Evolutionary conservation across 2,797 vertebrate genomes (phyloP).

Genomic region (Rhinatrema bivittatum): DNA sequence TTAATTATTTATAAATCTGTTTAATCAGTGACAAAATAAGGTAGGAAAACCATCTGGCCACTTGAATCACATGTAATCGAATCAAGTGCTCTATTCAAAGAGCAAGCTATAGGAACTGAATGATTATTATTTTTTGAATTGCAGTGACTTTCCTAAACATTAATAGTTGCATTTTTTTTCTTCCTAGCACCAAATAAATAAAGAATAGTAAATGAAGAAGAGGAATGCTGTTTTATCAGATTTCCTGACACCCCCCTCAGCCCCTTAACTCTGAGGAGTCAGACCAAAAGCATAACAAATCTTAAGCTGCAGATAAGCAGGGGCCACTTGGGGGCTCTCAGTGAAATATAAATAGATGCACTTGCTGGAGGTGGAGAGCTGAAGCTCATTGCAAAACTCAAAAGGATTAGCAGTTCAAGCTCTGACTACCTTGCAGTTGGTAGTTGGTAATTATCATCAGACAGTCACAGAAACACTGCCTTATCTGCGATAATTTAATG

Average conservation of each 20-base stretch:
- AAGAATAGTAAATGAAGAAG: conserved; percentile 49
- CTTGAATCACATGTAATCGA: conserved; percentile 27
- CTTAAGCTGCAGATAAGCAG: conserved; percentile 57
- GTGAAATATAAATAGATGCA: conserved; percentile 59
- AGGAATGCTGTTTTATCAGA: conserved; percentile 54
- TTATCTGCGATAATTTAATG: conserved; percentile 59
- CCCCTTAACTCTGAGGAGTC: conserved; percentile 38
- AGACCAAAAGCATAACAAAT: conserved; percentile 59
- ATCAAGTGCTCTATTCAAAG: no score
- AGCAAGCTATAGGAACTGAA: no score
- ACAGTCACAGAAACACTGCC: conserved; percentile 35
- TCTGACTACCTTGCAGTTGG: conserved; percentile 45
- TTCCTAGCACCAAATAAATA: conserved; percentile 47
- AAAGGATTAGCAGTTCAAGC: conserved; percentile 54
- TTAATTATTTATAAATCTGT: conserved; percentile 41
- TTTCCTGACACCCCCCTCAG: conserved; percentile 45
- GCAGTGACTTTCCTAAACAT: conserved; percentile 31
- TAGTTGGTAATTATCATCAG: conserved; percentile 52
- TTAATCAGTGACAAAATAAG: conserved; percentile 24
- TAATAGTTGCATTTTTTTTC: conserved; percentile 36
- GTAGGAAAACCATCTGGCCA: conserved; percentile 23
- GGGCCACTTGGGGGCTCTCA: conserved; percentile 43
- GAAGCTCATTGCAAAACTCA: conserved; percentile 43
- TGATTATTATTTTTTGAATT: no score
- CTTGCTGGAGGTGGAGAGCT: conserved; percentile 48